These are phyloP conservation scores for Eupithecia centaureata DNA, from an alignment of 2,888 invertebrate species.

Conservation along the genomic window DNA sequence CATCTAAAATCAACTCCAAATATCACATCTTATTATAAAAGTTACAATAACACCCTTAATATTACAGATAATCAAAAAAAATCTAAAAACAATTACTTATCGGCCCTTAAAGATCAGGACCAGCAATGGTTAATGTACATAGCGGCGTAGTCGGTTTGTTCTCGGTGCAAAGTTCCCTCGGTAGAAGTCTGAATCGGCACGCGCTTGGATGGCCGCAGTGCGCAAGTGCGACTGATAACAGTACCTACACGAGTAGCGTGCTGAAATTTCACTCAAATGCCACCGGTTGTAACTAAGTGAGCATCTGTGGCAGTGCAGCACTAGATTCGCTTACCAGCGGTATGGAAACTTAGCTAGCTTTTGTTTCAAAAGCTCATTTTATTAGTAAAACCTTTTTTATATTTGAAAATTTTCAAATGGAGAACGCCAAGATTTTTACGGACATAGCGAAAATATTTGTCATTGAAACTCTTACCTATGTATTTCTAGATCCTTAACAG, in stretches of 20 bases:
- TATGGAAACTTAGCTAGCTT: neutral
- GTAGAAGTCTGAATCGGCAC: constrained; percentile 65
- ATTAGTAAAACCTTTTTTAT: neutral
- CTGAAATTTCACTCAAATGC: constrained; percentile 17
- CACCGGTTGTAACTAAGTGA: neutral
- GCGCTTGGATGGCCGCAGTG: constrained; percentile 68
- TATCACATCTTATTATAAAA: neutral
- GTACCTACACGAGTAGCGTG: constrained; percentile 37
- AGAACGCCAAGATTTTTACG: neutral
- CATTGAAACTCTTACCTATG: neutral
- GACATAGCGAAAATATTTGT: neutral
- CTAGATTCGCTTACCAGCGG: neutral
- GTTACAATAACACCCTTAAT: constrained; percentile 8
- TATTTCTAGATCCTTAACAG: neutral
- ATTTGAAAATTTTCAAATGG: neutral
- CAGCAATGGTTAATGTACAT: constrained; percentile 61
- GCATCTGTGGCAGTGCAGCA: neutral
- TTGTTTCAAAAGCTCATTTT: neutral
- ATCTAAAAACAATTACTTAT: constrained; percentile 15
- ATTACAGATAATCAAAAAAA: neutral
- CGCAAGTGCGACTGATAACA: constrained; percentile 77
- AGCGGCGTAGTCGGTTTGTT: constrained; percentile 41
- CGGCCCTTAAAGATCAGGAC: constrained; percentile 45
- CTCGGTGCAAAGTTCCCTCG: constrained; percentile 44
- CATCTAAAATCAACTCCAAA: neutral